Evolutionary conservation across 2,888 invertebrate genomes (phyloP).

Genomic region (Drosophila meridiana): DNA sequence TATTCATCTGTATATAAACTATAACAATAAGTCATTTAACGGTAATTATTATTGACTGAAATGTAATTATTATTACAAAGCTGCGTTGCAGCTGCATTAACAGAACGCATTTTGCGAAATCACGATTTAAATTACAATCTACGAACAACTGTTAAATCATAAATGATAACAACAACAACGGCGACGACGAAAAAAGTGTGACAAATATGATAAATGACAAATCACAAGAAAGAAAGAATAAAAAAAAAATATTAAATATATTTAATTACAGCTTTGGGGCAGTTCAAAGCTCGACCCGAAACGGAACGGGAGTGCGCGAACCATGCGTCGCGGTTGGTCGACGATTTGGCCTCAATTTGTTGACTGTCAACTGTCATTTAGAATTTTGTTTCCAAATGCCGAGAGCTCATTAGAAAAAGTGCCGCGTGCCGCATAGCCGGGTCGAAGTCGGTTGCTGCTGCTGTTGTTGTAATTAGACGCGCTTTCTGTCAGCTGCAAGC

Average conservation of each 20-base stretch:
- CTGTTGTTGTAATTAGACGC: conserved; percentile 57
- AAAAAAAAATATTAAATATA: neutral
- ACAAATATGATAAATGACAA: conserved; percentile 36
- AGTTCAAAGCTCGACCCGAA: conserved; percentile 13
- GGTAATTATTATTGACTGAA: neutral
- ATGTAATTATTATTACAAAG: neutral
- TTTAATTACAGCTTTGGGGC: conserved; percentile 29
- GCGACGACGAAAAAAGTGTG: conserved; percentile 25
- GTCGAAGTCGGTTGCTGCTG: conserved; percentile 8
- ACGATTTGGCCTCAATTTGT: conserved; percentile 54
- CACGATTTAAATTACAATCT: conserved; percentile 11
- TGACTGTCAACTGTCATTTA: conserved; percentile 59
- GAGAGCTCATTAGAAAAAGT: conserved; percentile 62
- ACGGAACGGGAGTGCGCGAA: conserved; percentile 7
- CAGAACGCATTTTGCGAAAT: conserved; percentile 25
- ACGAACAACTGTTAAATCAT: conserved; percentile 4
- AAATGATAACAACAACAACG: conserved; percentile 3
- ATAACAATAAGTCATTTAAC: neutral
- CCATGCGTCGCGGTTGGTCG: conserved; percentile 31
- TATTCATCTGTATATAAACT: neutral
- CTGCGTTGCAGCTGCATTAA: conserved; percentile 3
- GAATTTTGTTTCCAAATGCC: conserved; percentile 36
- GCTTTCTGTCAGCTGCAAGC: conserved; percentile 58
- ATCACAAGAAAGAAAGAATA: conserved; percentile 6
- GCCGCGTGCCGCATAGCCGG: conserved; percentile 50